Percentiles rank a stretch among this genome's conserved stretches.
These are phyloP conservation scores for Ypsolopha sequella DNA, from an alignment of 2,888 invertebrate species.

Conservation along the genomic window DNA sequence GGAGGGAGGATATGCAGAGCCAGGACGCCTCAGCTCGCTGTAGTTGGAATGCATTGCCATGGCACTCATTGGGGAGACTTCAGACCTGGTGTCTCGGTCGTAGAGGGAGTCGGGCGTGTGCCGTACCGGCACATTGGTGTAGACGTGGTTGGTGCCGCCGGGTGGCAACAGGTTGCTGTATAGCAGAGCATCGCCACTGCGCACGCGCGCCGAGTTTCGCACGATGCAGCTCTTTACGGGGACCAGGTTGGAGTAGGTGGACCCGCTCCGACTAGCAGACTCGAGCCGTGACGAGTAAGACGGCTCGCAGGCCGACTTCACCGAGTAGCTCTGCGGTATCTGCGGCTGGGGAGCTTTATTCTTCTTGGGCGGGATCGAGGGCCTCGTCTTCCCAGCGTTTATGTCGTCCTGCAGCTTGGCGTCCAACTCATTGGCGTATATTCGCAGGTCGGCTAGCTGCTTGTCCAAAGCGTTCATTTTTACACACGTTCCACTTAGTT, in stretches of 20 bases:
- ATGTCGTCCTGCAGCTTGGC: slow-evolving; percentile 63
- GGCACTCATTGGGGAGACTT: slow-evolving; percentile 60
- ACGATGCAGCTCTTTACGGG: slow-evolving; percentile 67
- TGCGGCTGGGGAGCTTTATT: slow-evolving; percentile 57
- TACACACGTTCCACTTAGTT: slow-evolving; percentile 6
- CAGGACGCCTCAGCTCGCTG: slow-evolving; percentile 71
- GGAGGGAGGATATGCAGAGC: slow-evolving; percentile 67
- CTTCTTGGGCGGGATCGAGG: slow-evolving; percentile 61
- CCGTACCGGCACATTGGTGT: slow-evolving; percentile 57
- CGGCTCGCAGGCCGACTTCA: slow-evolving; percentile 81
- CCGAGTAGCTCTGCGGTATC: slow-evolving; percentile 83
- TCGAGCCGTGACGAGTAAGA: slow-evolving; percentile 82
- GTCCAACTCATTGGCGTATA: slow-evolving; percentile 61
- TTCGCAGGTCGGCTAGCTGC: slow-evolving; percentile 57
- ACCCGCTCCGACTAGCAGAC: slow-evolving; percentile 54
- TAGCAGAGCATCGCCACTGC: slow-evolving; percentile 56
- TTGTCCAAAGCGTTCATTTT: slow-evolving; percentile 55
- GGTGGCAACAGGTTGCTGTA: slow-evolving; percentile 62
- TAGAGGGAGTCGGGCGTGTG: slow-evolving; percentile 67
- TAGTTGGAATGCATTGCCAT: slow-evolving; percentile 73
- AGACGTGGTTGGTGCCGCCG: slow-evolving; percentile 62
- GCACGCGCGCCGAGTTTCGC: slow-evolving; percentile 43
- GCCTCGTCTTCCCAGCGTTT: slow-evolving; percentile 57
- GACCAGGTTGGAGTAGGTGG: slow-evolving; percentile 61
- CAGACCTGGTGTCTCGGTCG: slow-evolving; percentile 49